Evolutionary conservation across 1,140 invertebrate species (phyloP), one percentile per base, ranked within the genome.

Genomic region (Penaeus vannamei): DNA sequence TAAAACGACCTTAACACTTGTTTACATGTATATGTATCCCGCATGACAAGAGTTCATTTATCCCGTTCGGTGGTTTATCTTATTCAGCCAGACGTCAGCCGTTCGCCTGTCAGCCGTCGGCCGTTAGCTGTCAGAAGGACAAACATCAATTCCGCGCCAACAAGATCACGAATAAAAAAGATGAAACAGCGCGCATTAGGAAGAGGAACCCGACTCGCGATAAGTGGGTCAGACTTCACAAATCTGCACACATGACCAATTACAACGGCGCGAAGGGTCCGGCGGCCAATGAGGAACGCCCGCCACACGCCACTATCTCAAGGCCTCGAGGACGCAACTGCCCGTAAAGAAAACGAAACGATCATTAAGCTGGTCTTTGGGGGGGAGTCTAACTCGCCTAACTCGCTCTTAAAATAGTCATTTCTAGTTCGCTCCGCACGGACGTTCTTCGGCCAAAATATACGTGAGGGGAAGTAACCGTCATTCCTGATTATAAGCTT

Each of bases 241-340:
- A 85, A 85, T 85, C 84, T 85, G 84, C 69, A 66, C 46, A 61
- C 53, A 76, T 76, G 84, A 85, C 66, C 84, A 85, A 85, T 85
- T 85, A 85, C 69, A 61, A 42, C 69, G n/a, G 26, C 29, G n/a
- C 20, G 23, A 59, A 85, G 46, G 46, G 59, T 29, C 23, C 23
- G 14, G 14, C 42, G n/a, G 26, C 84, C 84, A 85, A 85, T 85
- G 66, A 72, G 69, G 23, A 59, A 29, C 66, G 66, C 64, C 61
- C 42, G 46, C 19, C 14, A 53, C 79, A 23, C 66, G 66, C 46
- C 69, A 59, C 46, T 85, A 77, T 85, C 84, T 77, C 69, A 85
- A n/a, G 46, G 46, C 84, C 46, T 53, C 36, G 61, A 46, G 84
- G 61, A 66, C 53, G 66, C 62, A 53, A 77, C 84, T 61, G 79